phyloP scores from a whole-genome alignment of 2,113 vertebrate genomes.

The Polyodon spathula region DNA sequence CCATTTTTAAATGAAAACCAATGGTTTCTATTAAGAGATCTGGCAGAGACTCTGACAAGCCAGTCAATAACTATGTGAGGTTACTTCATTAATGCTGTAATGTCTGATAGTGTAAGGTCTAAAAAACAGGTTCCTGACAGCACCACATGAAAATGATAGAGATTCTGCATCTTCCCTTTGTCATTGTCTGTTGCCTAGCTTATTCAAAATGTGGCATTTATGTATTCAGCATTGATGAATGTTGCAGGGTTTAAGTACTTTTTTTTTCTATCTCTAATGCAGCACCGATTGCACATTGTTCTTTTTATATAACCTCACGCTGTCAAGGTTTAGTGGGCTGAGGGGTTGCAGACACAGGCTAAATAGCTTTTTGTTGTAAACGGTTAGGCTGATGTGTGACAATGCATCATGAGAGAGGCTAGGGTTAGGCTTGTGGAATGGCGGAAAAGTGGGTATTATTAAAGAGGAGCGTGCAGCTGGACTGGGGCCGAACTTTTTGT shows the following conservation, averaged over 20 bases:
- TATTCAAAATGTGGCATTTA: conserved; percentile 86
- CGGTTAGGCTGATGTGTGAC: conserved; percentile 47
- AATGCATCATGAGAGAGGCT: conserved; percentile 41
- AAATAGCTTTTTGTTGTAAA: conserved; percentile 64
- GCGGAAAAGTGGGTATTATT: not conserved
- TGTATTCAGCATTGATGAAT: conserved; percentile 84
- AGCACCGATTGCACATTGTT: conserved; percentile 73
- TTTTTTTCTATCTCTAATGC: conserved; percentile 72
- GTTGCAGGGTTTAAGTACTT: conserved; percentile 78
- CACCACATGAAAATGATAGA: conserved; percentile 80
- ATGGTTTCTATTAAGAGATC: conserved; percentile 95
- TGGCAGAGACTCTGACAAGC: conserved; percentile 91
- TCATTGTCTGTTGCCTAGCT: conserved; percentile 83
- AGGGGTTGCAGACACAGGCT: conserved; percentile 64
- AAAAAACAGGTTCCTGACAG: conserved; percentile 83
- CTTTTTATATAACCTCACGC: conserved; percentile 67
- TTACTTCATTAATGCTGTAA: conserved; percentile 98
- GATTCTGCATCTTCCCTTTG: conserved; percentile 74
- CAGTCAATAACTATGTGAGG: conserved; percentile 98
- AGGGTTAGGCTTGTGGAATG: not conserved
- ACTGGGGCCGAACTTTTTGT: not conserved
- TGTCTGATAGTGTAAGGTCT: conserved; percentile 82
- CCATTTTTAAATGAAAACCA: conserved; percentile 97
- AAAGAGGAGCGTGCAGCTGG: not conserved
- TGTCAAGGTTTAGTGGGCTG: conserved; percentile 62